Conservation (phyloP, 2,888 invertebrate genomes). For the Geophilus truncorum region DNA sequence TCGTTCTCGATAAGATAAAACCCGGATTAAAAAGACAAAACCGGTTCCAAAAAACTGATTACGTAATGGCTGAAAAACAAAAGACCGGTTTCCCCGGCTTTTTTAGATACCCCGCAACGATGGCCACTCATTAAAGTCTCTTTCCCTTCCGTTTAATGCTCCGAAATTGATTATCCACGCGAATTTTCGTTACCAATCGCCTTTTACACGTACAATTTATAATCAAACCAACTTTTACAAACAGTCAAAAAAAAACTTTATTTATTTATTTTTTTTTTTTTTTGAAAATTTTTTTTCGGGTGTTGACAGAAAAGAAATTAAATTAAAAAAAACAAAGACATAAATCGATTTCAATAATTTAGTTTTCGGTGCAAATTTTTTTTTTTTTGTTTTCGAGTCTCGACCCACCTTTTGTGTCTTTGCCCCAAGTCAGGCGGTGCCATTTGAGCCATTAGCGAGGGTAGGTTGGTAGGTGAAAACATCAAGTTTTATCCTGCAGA, state of each 20-base stretch:
- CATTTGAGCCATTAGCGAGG: neutral
- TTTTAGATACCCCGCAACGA: neutral
- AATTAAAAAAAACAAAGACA: too few relatives aligned
- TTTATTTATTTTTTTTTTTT: too few relatives aligned
- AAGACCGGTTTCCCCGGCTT: neutral
- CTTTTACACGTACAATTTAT: neutral
- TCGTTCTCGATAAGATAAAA: too few relatives aligned
- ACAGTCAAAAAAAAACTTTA: too few relatives aligned
- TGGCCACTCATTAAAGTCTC: neutral
- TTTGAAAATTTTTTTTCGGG: too few relatives aligned
- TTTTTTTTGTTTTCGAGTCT: neutral
- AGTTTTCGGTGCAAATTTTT: neutral
- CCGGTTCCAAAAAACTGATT: neutral
- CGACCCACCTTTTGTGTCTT: neutral
- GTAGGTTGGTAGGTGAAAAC: conserved; percentile 10
- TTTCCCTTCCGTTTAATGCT: neutral
- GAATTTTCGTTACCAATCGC: neutral
- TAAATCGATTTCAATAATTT: too few relatives aligned
- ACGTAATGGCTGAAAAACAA: neutral
- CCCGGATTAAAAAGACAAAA: too few relatives aligned
- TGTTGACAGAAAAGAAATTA: too few relatives aligned
- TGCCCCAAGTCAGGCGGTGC: neutral
- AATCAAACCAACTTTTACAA: neutral
- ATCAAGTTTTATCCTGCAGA: conserved; percentile 6
- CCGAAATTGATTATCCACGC: neutral